These are phyloP conservation scores for Atherinomorus stipes DNA, from an alignment of 2,113 vertebrate genomes.

Conservation along the genomic window DNA sequence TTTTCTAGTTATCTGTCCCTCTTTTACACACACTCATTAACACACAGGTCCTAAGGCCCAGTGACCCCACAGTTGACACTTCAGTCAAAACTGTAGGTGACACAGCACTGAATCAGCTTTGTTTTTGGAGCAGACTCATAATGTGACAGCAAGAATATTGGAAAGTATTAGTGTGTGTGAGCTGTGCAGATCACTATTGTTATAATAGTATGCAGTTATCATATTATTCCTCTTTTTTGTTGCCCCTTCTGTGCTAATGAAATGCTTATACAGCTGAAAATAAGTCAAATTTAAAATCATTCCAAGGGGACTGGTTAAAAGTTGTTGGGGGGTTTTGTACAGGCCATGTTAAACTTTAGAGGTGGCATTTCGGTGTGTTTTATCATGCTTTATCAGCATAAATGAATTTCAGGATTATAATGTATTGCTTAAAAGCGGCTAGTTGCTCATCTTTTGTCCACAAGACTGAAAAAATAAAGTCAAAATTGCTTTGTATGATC, in stretches of 20 bases:
- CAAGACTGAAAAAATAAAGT: background rate
- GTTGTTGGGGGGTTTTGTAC: constrained; percentile 4
- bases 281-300: constrained; percentile 16
- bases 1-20: constrained; percentile 7
- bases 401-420: constrained; percentile 3
- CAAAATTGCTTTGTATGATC: background rate
- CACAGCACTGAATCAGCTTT: constrained; percentile 42
- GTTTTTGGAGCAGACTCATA: constrained; percentile 27
- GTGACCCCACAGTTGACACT: constrained; percentile 58
- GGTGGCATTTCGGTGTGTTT: background rate
- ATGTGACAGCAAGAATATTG: constrained; percentile 16
- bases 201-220: constrained; percentile 15
- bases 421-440: background rate
- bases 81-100: constrained; percentile 59
- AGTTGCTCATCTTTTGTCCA: constrained; percentile 2
- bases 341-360: background rate
- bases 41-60: constrained; percentile 46
- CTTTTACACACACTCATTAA: constrained; percentile 34
- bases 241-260: constrained; percentile 23
- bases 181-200: constrained; percentile 1
- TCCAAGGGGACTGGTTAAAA: background rate
- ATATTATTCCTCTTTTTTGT: background rate
- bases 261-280: constrained; percentile 12
- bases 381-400: background rate
- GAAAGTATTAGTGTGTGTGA: constrained; percentile 7